A percentile compares a stretch with the other conserved stretches of the same genome.
These are phyloP conservation scores for Perizoma flavofasciatum DNA, from an alignment of 2,888 invertebrate genomes.

Conservation along the genomic window DNA sequence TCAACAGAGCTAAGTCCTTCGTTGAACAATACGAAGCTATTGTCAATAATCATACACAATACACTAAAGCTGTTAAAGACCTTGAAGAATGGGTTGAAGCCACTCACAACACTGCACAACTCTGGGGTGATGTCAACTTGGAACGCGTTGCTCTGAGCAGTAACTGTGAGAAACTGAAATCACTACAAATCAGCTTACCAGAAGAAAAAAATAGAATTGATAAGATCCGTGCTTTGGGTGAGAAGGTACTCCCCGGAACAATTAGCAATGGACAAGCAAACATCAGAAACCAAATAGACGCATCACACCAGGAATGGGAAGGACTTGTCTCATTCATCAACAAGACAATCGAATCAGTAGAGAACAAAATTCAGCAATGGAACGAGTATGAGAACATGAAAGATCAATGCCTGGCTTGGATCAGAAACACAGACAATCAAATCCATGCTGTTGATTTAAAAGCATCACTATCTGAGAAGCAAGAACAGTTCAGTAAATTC, in stretches of 20 bases:
- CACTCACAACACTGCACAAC: slow-evolving; percentile 90
- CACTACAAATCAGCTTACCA: slow-evolving; percentile 89
- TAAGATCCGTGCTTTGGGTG: slow-evolving; percentile 91
- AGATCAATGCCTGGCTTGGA: slow-evolving; percentile 93
- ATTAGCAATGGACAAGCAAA: slow-evolving; percentile 92
- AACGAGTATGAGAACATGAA: slow-evolving; percentile 94
- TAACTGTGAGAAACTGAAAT: slow-evolving; percentile 93
- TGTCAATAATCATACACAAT: slow-evolving; percentile 94
- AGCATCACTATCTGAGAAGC: slow-evolving; percentile 91
- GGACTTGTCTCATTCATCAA: slow-evolving; percentile 89
- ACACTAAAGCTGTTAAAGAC: slow-evolving; percentile 93
- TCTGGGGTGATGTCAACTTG: slow-evolving; percentile 93
- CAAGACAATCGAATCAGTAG: slow-evolving; percentile 90
- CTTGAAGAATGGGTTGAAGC: slow-evolving; percentile 94
- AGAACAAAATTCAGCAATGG: slow-evolving; percentile 95
- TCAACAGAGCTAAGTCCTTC: slow-evolving; percentile 88
- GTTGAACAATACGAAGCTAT: slow-evolving; percentile 94
- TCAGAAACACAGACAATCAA: slow-evolving; percentile 93
- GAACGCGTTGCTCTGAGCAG: slow-evolving; percentile 94
- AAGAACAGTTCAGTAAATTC: slow-evolving; percentile 91
- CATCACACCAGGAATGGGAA: slow-evolving; percentile 96
- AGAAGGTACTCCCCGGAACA: slow-evolving; percentile 95
- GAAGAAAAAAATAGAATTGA: slow-evolving; percentile 94
- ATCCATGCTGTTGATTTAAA: slow-evolving; percentile 95
- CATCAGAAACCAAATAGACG: slow-evolving; percentile 93